Base-by-base conservation (phyloP, 2,888 invertebrate species). In the Drosophila merina region DNA sequence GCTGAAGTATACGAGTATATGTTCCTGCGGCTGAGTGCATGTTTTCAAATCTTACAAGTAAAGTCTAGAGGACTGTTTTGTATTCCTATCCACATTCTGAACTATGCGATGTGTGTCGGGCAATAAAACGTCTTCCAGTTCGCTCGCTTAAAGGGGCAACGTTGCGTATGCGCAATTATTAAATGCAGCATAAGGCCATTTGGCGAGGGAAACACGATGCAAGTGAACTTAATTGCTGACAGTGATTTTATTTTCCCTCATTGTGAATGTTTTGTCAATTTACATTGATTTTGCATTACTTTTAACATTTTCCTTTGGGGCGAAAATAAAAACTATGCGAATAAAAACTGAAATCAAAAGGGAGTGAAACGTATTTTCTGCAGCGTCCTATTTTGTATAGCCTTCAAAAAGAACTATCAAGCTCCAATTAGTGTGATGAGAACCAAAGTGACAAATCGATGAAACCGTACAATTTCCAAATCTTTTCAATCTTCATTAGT, bases 81-180 rank as follows among this genome's bases (percentile, higher is more conserved):
- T 40, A 49, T 45, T 66, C 44, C 31, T 10, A 45, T 57, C 40
- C 44, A 25, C 12, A 36, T 60, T 62, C 55, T 57, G 54, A 48
- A 62, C 45, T n/a, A 20, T 82, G 62, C 63, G 72, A 72, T 75
- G 45, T 52, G 54, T 44, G 30, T 38, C 56, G 28, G 44, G 54
- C 73, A 57, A 57, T 56, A 55, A 67, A 73, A 71, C 56, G 54
- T 50, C 67, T 75, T 44, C 30, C 60, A 52, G 52, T 69, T 67
- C 68, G 70, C 31, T 60, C 66, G 66, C 78, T 78, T 86, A 78
- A 73, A 83, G 75, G 68, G 68, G 60, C 78, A 83, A 78, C 82
- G 72, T 75, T 76, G 82, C 82, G 82, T 83, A 83, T 83, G 81
- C 82, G 84, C 73, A 83, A 83, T 86, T 84, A 84, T 80, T 80